Base-by-base conservation (phyloP, 2,797 vertebrate genomes). In the Crossoptilon crossoptilon region DNA sequence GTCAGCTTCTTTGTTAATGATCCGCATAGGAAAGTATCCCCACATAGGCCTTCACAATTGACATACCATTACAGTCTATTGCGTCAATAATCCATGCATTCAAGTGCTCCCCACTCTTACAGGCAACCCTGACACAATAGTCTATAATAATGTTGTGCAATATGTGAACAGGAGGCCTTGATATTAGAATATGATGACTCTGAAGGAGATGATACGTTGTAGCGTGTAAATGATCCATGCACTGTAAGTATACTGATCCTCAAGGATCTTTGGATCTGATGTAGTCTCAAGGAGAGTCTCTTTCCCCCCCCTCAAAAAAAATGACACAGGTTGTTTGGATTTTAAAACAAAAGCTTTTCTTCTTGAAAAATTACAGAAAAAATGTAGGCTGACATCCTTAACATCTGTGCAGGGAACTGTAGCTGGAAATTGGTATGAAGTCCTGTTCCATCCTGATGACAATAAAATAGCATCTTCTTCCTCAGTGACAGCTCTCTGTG, bases 1-100 rank as follows among this genome's bases (percentile, higher is more conserved):
- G 95, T 95, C 95, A 95, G 87, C 77, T 95, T 90, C 95, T 95
- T 94, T 96, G 94, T 95, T 96, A 96, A 96, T 96, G 96, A 95
- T 95, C 93, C 77, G 23, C 95, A 91, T 33, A 96, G 89, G 91
- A 95, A 94, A 96, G 93, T 96, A 94, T 94, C 94, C 78, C 91
- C 89, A 95, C 91, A 82, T 43, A 95, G 95, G 93, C 93, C 96
- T 94, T 94, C 92, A 96, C 93, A 95, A 96, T 92, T 96, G 96
- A 94, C 92, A 94, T 88, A 92, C 92, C 89, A 93, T 93, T 96
- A 91, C 94, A 96, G 91, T 84, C 89, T 96, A 94, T 95, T 95
- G 94, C 80, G 0, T 92, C 93, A 95, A 96, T 96, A 96, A 96
- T 95, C 95, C 91, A 93, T 90, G 92, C 92, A 90, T 95, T 96